Evolutionary conservation across 2,113 vertebrate species (phyloP).

Genomic region (Pteruthius melanotis): DNA sequence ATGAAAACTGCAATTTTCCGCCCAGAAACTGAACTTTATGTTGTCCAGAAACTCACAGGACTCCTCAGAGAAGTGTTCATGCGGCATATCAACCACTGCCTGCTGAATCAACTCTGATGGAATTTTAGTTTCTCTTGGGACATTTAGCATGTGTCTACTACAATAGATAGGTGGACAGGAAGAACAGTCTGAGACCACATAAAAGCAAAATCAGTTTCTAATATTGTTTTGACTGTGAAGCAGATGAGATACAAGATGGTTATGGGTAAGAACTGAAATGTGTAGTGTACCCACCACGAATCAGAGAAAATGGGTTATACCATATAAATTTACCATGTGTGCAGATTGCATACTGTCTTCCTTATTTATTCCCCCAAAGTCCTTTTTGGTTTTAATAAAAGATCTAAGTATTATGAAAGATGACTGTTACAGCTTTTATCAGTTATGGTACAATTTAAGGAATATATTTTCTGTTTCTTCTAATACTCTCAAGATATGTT

Average conservation of each 20-base stretch:
- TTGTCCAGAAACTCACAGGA: slow-evolving; percentile 19
- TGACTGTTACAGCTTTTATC: background rate
- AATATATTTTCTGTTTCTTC: slow-evolving; percentile 12
- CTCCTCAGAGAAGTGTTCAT: background rate
- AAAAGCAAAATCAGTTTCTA: slow-evolving; percentile 23
- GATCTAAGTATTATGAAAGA: background rate
- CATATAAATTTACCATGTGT: slow-evolving; percentile 8
- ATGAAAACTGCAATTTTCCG: slow-evolving; percentile 11
- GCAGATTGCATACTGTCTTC: background rate
- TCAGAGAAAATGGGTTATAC: background rate
- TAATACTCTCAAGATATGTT: background rate
- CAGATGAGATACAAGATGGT: slow-evolving; percentile 44
- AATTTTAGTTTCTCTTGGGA: slow-evolving; percentile 10
- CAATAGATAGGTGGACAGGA: background rate
- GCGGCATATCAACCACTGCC: background rate
- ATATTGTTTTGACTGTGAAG: slow-evolving; percentile 26
- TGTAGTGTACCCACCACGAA: background rate
- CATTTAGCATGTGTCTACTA: background rate
- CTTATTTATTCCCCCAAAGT: background rate
- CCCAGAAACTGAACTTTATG: background rate
- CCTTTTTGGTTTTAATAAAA: slow-evolving; percentile 32
- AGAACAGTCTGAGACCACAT: slow-evolving; percentile 24
- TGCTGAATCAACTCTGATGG: background rate
- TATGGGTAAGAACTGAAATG: background rate
- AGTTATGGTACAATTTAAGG: background rate